These are phyloP conservation scores for Troglohyphantes excavatus DNA, from an alignment of 2,888 invertebrate genomes.

Conservation along the genomic window DNA sequence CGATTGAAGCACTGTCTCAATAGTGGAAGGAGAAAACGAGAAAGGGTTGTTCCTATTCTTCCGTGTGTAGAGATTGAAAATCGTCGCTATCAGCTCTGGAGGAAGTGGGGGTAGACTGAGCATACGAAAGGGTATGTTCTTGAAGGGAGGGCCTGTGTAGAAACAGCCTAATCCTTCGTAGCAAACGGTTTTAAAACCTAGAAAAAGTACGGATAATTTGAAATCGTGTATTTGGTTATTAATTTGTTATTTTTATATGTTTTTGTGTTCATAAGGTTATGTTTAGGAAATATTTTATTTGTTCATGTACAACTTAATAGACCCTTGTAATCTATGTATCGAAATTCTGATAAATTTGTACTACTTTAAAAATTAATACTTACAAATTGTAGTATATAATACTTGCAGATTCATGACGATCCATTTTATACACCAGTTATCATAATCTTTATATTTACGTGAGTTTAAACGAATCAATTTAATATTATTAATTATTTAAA, in stretches of 20 bases:
- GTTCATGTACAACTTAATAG: too few species aligned
- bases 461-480: too few species aligned
- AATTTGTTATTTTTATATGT: not conserved
- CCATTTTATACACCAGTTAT: too few species aligned
- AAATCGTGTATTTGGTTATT: not conserved
- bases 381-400: too few species aligned
- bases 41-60: constrained; percentile 41
- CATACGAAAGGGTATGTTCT: constrained; percentile 15
- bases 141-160: constrained; percentile 39
- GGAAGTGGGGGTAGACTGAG: constrained; percentile 54
- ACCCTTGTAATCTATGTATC: not conserved
- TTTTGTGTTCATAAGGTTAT: not conserved
- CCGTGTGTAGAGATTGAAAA: constrained; percentile 39
- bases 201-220: not conserved
- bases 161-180: constrained; percentile 1
- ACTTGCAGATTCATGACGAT: too few species aligned
- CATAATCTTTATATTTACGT: too few species aligned
- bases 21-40: not conserved
- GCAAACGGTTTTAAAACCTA: constrained; percentile 28
- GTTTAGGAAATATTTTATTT: too few species aligned
- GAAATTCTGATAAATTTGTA: too few species aligned
- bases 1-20: not conserved
- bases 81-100: constrained; percentile 21
- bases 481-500: too few species aligned
- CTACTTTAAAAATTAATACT: too few species aligned